Conservation (phyloP, 2,888 invertebrate species). For the Polyommatus iphigenia region DNA sequence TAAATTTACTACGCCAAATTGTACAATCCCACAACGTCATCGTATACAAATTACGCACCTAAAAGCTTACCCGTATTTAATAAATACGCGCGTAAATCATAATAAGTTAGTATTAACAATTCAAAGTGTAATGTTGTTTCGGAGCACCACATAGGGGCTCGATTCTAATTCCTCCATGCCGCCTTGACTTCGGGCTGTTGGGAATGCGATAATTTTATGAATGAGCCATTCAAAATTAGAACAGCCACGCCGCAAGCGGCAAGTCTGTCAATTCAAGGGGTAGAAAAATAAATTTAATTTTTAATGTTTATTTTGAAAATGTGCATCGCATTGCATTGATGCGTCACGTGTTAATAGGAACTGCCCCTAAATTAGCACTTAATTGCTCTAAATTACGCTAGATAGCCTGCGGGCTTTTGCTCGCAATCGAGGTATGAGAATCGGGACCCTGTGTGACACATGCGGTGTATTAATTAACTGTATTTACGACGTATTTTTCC, state of each 20-base stretch:
- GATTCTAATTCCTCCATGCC: background rate
- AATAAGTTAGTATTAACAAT: constrained; percentile 23
- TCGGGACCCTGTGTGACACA: background rate
- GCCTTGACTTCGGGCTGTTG: background rate
- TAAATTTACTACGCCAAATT: background rate
- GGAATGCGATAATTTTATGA: no score
- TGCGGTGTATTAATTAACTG: background rate
- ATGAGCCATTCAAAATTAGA: background rate
- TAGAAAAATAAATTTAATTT: no score
- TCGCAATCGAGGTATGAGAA: background rate
- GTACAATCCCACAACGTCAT: background rate
- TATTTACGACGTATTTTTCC: background rate
- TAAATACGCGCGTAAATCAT: constrained; percentile 20
- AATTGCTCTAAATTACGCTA: no score
- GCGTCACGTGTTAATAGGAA: no score
- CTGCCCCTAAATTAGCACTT: no score
- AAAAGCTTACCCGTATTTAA: constrained; percentile 12
- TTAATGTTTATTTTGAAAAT: no score
- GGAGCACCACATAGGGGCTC: background rate
- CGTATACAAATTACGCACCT: constrained; percentile 10
- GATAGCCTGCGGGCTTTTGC: no score
- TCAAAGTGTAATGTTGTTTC: constrained; percentile 22
- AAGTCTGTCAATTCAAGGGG: no score
- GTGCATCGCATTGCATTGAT: no score
- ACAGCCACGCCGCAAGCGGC: background rate